phyloP scores from a whole-genome alignment of 2,888 invertebrate genomes.

The Dasypolia templi region DNA sequence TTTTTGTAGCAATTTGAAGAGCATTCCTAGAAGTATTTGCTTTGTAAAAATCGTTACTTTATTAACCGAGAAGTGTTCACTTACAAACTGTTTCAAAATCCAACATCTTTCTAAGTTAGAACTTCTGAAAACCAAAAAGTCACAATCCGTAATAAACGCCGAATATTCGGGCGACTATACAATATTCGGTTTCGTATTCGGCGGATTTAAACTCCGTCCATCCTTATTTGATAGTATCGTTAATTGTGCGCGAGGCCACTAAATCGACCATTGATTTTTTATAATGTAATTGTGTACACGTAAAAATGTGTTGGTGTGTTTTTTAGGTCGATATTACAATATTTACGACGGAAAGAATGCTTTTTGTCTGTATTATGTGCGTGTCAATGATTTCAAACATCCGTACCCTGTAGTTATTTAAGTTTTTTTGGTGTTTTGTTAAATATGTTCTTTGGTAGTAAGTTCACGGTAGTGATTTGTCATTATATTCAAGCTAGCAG shows the following conservation, averaged over 20 bases:
- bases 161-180: neutral
- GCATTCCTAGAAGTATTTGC: neutral
- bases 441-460: neutral
- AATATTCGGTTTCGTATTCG: constrained; percentile 11
- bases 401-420: constrained; percentile 5
- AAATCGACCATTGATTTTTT: constrained; percentile 76
- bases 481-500: neutral
- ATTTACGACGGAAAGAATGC: constrained; percentile 41
- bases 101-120: neutral
- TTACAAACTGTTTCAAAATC: neutral
- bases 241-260: constrained; percentile 75
- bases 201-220: neutral
- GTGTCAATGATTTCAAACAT: constrained; percentile 38
- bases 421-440: neutral
- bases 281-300: constrained; percentile 66
- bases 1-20: neutral
- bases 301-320: constrained; percentile 65
- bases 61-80: fast-evolving
- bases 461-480: neutral
- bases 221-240: constrained; percentile 61
- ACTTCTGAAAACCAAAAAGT: neutral
- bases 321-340: constrained; percentile 55
- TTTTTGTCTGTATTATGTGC: constrained; percentile 41
- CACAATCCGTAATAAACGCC: neutral
- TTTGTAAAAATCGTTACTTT: neutral